Evolutionary conservation across 2,797 vertebrate species (phyloP).

Genomic region (Argentina silus): DNA sequence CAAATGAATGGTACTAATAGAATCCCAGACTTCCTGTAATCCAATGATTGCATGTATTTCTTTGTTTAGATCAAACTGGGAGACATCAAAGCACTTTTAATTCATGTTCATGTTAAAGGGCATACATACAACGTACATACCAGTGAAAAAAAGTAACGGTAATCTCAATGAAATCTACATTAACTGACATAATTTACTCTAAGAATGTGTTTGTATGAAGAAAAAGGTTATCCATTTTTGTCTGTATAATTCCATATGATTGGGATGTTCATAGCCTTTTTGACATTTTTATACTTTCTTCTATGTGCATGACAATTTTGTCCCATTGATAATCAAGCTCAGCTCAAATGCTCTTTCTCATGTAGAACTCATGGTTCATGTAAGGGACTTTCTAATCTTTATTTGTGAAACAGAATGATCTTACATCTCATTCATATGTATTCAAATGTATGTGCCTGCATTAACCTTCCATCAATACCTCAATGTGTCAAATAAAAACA

Average conservation of each 20-base stretch:
- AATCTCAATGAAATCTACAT: not conserved
- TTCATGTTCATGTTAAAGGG: slow-evolving; percentile 17
- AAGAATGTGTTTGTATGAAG: slow-evolving; percentile 23
- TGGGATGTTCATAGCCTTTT: slow-evolving; percentile 33
- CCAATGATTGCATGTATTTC: slow-evolving; percentile 7
- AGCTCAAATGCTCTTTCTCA: slow-evolving; percentile 57
- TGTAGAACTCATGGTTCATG: slow-evolving; percentile 58
- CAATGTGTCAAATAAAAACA: slow-evolving; percentile 70
- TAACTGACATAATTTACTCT: slow-evolving; percentile 42
- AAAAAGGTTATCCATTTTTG: not conserved
- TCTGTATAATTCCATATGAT: not conserved
- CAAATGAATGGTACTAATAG: slow-evolving; percentile 32
- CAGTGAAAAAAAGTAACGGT: not conserved
- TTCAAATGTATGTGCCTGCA: slow-evolving; percentile 72
- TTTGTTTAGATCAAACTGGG: slow-evolving; percentile 6
- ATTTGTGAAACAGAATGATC: slow-evolving; percentile 52
- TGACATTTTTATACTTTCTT: slow-evolving; percentile 60
- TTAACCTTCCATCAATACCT: slow-evolving; percentile 69
- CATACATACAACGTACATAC: not conserved
- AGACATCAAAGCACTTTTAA: not conserved
- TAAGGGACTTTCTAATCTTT: slow-evolving; percentile 53
- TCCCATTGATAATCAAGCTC: slow-evolving; percentile 62
- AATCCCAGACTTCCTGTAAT: slow-evolving; percentile 32
- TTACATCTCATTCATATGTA: slow-evolving; percentile 45
- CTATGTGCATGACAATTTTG: slow-evolving; percentile 60